Conservation (phyloP, 2,113 vertebrate genomes). For the Struthidea cinerea region DNA sequence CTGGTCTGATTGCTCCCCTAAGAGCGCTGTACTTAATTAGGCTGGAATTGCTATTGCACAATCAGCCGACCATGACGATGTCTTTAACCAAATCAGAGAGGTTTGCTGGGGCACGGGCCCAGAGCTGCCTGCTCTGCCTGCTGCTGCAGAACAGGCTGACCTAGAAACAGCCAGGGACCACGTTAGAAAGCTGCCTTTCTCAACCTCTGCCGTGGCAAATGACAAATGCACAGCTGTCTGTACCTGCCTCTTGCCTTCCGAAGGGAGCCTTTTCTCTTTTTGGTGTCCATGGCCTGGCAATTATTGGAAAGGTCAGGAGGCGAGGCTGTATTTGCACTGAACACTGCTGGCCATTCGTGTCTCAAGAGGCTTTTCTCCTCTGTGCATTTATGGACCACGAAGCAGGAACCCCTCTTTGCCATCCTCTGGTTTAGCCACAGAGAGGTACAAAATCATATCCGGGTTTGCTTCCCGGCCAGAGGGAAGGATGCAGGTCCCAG, state of each 20-base stretch:
- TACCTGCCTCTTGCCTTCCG: not conserved
- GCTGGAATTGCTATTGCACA: not conserved
- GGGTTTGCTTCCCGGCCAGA: not conserved
- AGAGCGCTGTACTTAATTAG: constrained; percentile 28
- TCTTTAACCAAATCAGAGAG: not conserved
- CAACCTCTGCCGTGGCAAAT: not conserved
- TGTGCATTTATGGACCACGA: not conserved
- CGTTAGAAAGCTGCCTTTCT: not conserved
- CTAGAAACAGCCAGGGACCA: constrained; percentile 28
- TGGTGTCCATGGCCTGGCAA: not conserved
- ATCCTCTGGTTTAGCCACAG: not conserved
- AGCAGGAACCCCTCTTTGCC: not conserved
- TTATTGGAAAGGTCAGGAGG: not conserved
- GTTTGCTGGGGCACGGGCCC: not conserved
- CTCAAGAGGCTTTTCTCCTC: not conserved
- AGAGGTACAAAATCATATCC: not conserved
- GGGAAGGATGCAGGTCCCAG: not conserved
- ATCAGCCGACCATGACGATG: not conserved
- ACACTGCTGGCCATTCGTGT: not conserved
- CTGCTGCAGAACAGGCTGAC: constrained; percentile 42
- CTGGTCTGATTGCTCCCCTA: constrained; percentile 15
- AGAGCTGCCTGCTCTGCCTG: not conserved
- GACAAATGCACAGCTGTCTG: not conserved
- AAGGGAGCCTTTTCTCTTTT: not conserved
- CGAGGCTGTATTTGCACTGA: constrained; percentile 23